These are phyloP conservation scores for Acleris laterana DNA, from an alignment of 2,888 invertebrate species.

Conservation along the genomic window DNA sequence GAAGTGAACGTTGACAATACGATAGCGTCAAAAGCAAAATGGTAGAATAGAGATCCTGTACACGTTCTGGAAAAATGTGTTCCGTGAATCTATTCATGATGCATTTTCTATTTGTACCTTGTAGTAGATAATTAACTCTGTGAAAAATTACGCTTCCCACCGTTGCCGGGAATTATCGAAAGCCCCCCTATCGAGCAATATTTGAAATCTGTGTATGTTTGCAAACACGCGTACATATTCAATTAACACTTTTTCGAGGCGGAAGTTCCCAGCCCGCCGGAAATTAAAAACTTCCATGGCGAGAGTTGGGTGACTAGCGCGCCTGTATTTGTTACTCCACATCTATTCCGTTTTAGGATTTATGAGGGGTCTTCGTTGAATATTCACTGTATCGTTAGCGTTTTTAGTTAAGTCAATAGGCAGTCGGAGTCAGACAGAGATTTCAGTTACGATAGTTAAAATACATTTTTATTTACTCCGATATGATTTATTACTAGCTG, in stretches of 20 bases:
- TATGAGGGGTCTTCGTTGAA: conserved; percentile 25
- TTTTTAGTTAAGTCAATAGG: conserved; percentile 1
- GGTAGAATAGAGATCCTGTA: too few species aligned
- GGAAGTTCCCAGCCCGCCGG: conserved; percentile 70
- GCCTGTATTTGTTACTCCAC: conserved; percentile 20
- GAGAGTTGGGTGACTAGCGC: conserved; percentile 7
- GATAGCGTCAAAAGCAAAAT: too few species aligned
- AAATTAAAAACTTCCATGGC: conserved; percentile 72
- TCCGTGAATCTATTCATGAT: too few species aligned
- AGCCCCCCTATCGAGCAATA: conserved; percentile 8
- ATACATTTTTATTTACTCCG: not conserved
- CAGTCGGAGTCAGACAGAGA: not conserved
- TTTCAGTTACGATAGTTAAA: not conserved
- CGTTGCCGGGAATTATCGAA: not conserved
- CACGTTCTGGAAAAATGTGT: too few species aligned
- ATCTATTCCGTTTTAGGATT: conserved; percentile 34
- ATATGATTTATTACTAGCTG: not conserved
- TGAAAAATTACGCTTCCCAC: too few species aligned
- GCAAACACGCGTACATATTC: conserved; percentile 61
- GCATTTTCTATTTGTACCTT: too few species aligned
- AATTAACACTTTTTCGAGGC: conserved; percentile 78
- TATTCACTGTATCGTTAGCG: conserved; percentile 9
- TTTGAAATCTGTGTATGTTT: conserved; percentile 38
- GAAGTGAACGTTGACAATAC: too few species aligned
- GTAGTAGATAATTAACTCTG: too few species aligned